These are phyloP conservation scores for Caenorhabditis sp. DNA, from an alignment of 2,888 invertebrate species.

Conservation along the genomic window DNA sequence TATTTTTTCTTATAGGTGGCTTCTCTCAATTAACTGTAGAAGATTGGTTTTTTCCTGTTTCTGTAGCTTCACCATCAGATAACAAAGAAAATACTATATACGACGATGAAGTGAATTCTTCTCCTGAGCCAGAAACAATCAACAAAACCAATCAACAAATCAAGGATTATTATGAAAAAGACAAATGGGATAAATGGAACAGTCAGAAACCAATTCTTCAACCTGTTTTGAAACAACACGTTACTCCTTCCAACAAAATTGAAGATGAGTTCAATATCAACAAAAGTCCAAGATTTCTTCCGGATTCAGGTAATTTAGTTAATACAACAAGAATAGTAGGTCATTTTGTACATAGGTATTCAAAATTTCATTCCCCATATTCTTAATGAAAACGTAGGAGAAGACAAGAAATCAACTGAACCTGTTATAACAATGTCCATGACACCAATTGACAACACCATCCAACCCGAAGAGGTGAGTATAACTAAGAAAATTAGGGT, in stretches of 20 bases:
- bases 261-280: slow-evolving; percentile 2
- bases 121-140: slow-evolving; percentile 16
- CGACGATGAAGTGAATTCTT: slow-evolving; percentile 20
- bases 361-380: slow-evolving; percentile 16
- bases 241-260: slow-evolving; percentile 4
- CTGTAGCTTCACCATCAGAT: slow-evolving; percentile 22
- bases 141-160: slow-evolving; percentile 33
- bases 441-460: slow-evolving; percentile 26
- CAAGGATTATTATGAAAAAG: slow-evolving; percentile 37
- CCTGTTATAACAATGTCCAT: slow-evolving; percentile 37
- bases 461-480: slow-evolving; percentile 29
- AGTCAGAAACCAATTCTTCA: slow-evolving; percentile 20
- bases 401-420: slow-evolving; percentile 4
- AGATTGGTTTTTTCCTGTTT: slow-evolving; percentile 38
- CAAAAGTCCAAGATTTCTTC: background rate
- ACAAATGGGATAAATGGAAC: slow-evolving; percentile 36
- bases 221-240: slow-evolving; percentile 20
- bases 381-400: background rate
- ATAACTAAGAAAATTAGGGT: background rate
- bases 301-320: slow-evolving; percentile 7
- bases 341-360: slow-evolving; percentile 21
- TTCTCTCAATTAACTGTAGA: slow-evolving; percentile 28
- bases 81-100: slow-evolving; percentile 29
- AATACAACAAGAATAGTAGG: slow-evolving; percentile 17
- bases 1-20: slow-evolving; percentile 10